Evolutionary conservation across 2,113 vertebrate species (phyloP).

Genomic region (Diphyllodes magnificus): DNA sequence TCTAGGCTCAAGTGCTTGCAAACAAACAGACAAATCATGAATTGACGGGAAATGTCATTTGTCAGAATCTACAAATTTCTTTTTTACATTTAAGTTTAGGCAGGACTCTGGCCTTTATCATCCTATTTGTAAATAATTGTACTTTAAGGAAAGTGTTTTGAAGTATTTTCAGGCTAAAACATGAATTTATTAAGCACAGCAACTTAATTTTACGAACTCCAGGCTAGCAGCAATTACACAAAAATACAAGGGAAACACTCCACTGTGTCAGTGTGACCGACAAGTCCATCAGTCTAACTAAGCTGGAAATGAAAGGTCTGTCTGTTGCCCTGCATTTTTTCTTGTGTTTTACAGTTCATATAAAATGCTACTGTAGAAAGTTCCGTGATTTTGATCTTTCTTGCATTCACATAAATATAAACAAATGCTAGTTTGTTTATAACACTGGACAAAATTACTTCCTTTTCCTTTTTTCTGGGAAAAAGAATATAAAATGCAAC

Average conservation of each 20-base stretch:
- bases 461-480: neutral
- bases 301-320: neutral
- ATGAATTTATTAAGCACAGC: neutral
- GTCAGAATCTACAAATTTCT: neutral
- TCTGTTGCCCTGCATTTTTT: neutral
- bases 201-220: neutral
- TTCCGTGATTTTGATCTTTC: neutral
- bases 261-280: accelerated
- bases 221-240: neutral
- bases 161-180: neutral
- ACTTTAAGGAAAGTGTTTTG: neutral
- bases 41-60: neutral
- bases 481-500: neutral
- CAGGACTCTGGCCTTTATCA: neutral
- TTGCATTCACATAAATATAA: neutral
- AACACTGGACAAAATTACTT: neutral
- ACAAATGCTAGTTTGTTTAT: neutral
- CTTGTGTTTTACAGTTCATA: neutral
- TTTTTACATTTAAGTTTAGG: neutral
- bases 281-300: neutral
- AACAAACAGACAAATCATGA: neutral
- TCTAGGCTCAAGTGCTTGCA: neutral
- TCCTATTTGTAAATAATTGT: neutral
- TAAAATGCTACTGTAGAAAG: neutral
- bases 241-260: neutral